These are phyloP conservation scores for mouse (Mus musculus) DNA, from an alignment of 2,113 vertebrate species.

Conservation along the genomic window DNA sequence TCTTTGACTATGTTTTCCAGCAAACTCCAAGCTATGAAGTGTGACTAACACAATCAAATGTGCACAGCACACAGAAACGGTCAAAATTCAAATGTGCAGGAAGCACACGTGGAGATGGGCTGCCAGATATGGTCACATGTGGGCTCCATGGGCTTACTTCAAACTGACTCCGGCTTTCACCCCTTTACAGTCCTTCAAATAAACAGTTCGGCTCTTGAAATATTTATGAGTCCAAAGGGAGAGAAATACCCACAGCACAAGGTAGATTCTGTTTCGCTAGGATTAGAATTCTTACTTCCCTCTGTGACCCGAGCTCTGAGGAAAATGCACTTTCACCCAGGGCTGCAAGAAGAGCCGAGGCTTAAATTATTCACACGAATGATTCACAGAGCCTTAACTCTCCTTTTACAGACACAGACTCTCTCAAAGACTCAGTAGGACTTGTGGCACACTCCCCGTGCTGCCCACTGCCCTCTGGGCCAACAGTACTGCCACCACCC, in stretches of 20 bases:
- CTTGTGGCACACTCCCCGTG: neutral
- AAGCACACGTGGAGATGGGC: constrained; percentile 39
- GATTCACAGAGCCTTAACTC: constrained; percentile 22
- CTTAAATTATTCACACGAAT: constrained; percentile 63
- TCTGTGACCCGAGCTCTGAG: constrained; percentile 11
- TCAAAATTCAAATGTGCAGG: constrained; percentile 17
- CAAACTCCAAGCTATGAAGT: neutral
- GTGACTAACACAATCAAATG: neutral
- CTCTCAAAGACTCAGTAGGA: neutral
- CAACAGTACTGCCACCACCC: neutral
- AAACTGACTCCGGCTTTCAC: constrained; percentile 52
- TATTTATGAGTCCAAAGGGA: constrained; percentile 65
- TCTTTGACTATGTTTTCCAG: constrained; percentile 16
- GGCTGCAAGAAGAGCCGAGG: constrained; percentile 8
- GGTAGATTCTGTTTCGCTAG: constrained; percentile 66
- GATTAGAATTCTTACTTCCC: constrained; percentile 64
- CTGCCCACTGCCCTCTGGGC: neutral
- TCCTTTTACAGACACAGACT: neutral
- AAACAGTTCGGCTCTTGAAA: constrained; percentile 74
- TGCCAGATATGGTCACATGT: constrained; percentile 2
- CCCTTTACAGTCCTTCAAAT: constrained; percentile 67
- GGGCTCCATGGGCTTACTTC: constrained; percentile 51
- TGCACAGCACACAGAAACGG: constrained; percentile 35
- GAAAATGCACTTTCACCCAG: constrained; percentile 52
- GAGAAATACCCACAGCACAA: constrained; percentile 8